These are phyloP conservation scores for Styela plicata DNA, from an alignment of 23 tunicate species.

Conservation along the genomic window DNA sequence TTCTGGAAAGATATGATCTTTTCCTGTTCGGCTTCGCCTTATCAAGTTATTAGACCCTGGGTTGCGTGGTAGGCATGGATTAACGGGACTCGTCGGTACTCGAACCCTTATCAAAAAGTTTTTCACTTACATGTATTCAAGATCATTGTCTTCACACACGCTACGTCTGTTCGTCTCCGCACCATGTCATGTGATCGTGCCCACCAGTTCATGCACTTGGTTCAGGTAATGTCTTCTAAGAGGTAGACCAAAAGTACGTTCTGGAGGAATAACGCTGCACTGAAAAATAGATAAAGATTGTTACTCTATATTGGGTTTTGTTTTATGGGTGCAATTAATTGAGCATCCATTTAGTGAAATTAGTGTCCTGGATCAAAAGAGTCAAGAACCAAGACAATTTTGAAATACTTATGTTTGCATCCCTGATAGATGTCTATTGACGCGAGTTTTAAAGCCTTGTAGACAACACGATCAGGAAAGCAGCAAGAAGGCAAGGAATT, in stretches of 20 bases:
- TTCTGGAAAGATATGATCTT: too few species aligned
- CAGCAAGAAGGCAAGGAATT: too few species aligned
- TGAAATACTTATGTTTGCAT: not conserved
- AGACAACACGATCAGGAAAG: too few species aligned
- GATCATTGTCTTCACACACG: not conserved
- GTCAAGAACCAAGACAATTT: not conserved
- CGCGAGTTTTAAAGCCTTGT: too few species aligned
- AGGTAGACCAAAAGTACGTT: conserved; percentile 69
- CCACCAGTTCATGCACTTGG: conserved; percentile 74
- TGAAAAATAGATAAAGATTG: conserved; percentile 33
- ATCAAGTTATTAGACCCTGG: too few species aligned
- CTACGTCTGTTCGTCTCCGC: conserved; percentile 51
- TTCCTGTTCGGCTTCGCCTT: too few species aligned
- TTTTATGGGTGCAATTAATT: too few species aligned
- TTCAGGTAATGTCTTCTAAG: conserved; percentile 60
- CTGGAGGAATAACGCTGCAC: conserved; percentile 56
- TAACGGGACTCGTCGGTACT: too few species aligned
- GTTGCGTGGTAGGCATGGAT: too few species aligned
- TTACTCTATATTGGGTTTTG: too few species aligned
- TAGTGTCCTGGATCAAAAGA: not conserved
- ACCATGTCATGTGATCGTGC: conserved; percentile 69
- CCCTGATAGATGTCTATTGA: not conserved
- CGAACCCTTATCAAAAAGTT: too few species aligned
- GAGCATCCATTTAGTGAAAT: too few species aligned
- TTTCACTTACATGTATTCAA: conserved; percentile 17